Base-by-base conservation (phyloP, 2,888 invertebrate species). In the Galerucella calmariensis region DNA sequence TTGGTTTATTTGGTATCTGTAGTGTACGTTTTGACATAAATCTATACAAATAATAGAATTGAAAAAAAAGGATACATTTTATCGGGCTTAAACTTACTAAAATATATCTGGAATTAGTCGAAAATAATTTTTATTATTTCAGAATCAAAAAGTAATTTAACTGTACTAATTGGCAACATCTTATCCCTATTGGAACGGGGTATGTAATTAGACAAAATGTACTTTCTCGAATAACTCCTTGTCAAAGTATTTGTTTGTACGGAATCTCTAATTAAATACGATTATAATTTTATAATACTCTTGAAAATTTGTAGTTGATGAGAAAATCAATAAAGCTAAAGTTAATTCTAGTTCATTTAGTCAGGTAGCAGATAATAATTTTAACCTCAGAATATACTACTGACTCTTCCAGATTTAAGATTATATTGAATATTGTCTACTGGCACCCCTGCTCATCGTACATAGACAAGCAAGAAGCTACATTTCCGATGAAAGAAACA, bases 191-290 rank as follows among this genome's bases (percentile, higher is more conserved):
- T 71, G 65, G 24, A 71, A 51, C 27, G 12, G 44, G 65, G 44
- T 27, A 59, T 27, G 48, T 61, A 69, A 69, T 69, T 69, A 69
- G 69, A 51, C 61, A 69, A 69, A 69, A 69, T 69, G 69, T 69
- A 69, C 69, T 41, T 20, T 69, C 61, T 69, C 69, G 48, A 69
- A 69, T 69, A 69, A 48, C 69, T 69, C 48, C 51, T 41, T 41
- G 35, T 58, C 66, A 66, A 65, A 65, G 65, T 65, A 71, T 71
- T 65, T 65, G 58, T 71, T 70, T 70, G 70, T 70, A 70, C 20
- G 65, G 65, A 71, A 71, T 71, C 71, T 65, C 71, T 71, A 71
- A 71, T 71, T 71, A 71, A 71, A 65, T 71, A 71, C 44, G 53
- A 70, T 70, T 70, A 70, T 65, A 63, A 71, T 71, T 71, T 71